Percentiles rank a stretch among this genome's conserved stretches.
phyloP scores from a whole-genome alignment of 2,888 invertebrate species.

The Escarpia spicata region DNA sequence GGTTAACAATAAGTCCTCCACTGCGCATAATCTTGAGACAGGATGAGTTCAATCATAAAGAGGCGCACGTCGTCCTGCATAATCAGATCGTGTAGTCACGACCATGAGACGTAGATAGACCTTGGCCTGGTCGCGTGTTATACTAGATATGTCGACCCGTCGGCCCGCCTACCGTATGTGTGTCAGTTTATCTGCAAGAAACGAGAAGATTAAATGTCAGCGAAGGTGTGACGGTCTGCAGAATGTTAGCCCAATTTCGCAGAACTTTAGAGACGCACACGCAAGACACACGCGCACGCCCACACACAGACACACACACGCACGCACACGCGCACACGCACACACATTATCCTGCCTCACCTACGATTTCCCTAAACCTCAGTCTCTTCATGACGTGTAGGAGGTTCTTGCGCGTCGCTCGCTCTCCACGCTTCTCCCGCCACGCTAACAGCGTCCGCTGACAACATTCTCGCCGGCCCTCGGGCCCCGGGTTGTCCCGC shows the following conservation, averaged over 20 bases:
- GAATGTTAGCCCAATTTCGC: background rate
- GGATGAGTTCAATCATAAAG: background rate
- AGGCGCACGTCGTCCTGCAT: background rate
- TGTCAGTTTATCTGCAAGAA: background rate
- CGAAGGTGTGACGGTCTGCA: too few relatives aligned
- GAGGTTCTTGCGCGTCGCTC: conserved; percentile 1
- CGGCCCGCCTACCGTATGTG: background rate
- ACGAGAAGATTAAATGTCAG: background rate
- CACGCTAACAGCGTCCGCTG: background rate
- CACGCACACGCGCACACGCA: background rate
- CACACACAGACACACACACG: too few relatives aligned
- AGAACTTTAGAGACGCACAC: background rate
- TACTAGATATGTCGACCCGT: background rate
- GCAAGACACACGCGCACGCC: background rate
- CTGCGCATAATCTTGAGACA: background rate
- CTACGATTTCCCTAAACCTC: background rate
- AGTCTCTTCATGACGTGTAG: background rate
- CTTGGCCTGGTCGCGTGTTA: background rate
- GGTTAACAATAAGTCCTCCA: background rate
- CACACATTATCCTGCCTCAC: background rate
- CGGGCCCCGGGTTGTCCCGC: background rate
- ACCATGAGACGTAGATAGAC: too few relatives aligned
- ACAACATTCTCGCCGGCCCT: background rate
- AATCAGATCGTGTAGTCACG: background rate
- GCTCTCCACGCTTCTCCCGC: background rate